These are phyloP conservation scores for Pogoniulus pusillus DNA, from an alignment of 2,797 vertebrate species.

Conservation along the genomic window DNA sequence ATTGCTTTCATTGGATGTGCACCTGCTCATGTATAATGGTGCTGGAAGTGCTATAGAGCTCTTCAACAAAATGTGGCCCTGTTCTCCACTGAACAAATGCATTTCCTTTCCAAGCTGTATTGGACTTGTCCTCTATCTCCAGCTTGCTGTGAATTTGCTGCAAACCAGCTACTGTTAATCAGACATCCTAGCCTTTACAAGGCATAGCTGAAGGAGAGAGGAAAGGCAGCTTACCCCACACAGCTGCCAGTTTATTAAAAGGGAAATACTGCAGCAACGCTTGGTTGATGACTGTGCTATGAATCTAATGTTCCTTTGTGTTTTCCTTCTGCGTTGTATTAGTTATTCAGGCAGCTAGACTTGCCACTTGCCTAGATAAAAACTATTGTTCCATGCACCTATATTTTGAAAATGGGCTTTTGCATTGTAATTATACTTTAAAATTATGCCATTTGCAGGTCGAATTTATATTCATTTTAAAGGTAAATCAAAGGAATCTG, in stretches of 20 bases:
- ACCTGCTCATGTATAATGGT: neutral
- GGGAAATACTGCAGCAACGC: neutral
- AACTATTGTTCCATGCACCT: neutral
- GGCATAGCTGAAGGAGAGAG: neutral
- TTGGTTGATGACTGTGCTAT: neutral
- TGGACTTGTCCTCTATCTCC: neutral
- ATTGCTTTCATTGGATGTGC: neutral
- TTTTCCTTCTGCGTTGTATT: neutral
- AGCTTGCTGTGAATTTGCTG: neutral
- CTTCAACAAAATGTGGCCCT: neutral
- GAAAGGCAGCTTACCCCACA: neutral
- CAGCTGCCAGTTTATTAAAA: neutral
- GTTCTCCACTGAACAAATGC: rapidly evolving
- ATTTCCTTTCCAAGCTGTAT: neutral
- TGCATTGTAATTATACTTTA: neutral
- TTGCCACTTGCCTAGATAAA: neutral
- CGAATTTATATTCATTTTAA: neutral
- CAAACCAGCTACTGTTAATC: neutral
- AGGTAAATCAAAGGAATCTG: neutral
- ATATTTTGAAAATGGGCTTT: neutral
- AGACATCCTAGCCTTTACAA: neutral
- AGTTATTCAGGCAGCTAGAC: neutral
- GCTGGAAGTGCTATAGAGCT: neutral
- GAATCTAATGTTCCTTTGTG: neutral
- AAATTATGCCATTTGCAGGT: neutral